Conservation (phyloP, 2,113 vertebrate species). For the Myodes glareolus region DNA sequence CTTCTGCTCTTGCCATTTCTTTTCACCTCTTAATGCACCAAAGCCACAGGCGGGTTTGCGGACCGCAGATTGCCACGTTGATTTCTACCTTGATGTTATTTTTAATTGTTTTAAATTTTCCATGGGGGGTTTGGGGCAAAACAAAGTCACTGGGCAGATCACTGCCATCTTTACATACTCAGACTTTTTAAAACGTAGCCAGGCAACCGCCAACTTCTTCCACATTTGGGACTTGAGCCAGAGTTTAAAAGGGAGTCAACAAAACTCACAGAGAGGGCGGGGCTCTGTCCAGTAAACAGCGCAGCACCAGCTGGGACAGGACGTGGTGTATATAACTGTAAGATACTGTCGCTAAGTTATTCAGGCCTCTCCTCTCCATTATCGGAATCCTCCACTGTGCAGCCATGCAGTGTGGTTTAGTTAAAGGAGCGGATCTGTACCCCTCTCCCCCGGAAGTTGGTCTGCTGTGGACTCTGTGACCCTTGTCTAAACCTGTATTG, state of each 20-base stretch:
- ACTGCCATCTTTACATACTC: conserved; percentile 97
- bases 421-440: conserved; percentile 84
- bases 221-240: conserved; percentile 90
- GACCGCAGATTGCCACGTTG: conserved; percentile 84
- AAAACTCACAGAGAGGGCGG: conserved; percentile 75
- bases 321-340: conserved; percentile 91
- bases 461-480: conserved; percentile 88
- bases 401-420: conserved; percentile 92
- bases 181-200: conserved; percentile 89
- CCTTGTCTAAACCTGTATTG: conserved; percentile 86
- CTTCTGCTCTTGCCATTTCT: conserved; percentile 76
- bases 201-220: conserved; percentile 85
- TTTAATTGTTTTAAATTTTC: conserved; percentile 88
- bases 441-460: conserved; percentile 83
- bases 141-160: conserved; percentile 84
- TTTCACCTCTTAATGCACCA: conserved; percentile 88
- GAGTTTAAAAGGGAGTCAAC: conserved; percentile 85
- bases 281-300: conserved; percentile 83
- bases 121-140: conserved; percentile 86
- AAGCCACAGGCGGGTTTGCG: conserved; percentile 88
- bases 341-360: conserved; percentile 90
- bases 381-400: conserved; percentile 88
- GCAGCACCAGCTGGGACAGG: conserved; percentile 82
- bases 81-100: conserved; percentile 83
- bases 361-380: conserved; percentile 88